Conservation (phyloP, 2,888 invertebrate species). For the Microctonus brassicae region DNA sequence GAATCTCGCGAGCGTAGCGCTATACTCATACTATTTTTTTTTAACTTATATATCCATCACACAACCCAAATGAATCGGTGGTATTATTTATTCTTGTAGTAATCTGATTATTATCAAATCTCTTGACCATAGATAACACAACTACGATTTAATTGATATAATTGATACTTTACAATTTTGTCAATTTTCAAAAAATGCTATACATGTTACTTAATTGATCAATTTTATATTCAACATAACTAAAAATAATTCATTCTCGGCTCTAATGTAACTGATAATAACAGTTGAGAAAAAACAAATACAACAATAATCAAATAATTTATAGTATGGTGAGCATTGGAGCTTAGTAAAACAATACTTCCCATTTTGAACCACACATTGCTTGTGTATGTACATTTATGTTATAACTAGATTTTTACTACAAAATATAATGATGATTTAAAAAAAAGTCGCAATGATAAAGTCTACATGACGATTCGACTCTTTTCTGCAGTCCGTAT, state of each 20-base stretch:
- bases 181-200: constrained; percentile 20
- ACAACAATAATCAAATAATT: not conserved
- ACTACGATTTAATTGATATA: constrained; percentile 58
- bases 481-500: constrained; percentile 42
- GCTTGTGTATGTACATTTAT: constrained; percentile 70
- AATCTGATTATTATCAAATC: constrained; percentile 7
- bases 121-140: constrained; percentile 56
- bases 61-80: not conserved
- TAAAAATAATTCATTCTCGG: constrained; percentile 49
- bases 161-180: constrained; percentile 46
- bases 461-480: constrained; percentile 16
- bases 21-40: not conserved
- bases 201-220: constrained; percentile 59
- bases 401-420: constrained; percentile 66
- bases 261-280: constrained; percentile 54
- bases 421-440: not conserved
- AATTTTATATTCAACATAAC: constrained; percentile 60
- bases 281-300: not conserved
- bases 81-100: not conserved
- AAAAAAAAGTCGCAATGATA: not conserved
- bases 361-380: constrained; percentile 66
- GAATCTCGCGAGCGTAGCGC: too few relatives aligned
- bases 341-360: constrained; percentile 60
- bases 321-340: constrained; percentile 51
- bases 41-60: not conserved